phyloP scores from a whole-genome alignment of 2,113 vertebrate genomes.

The Dinomys branickii region DNA sequence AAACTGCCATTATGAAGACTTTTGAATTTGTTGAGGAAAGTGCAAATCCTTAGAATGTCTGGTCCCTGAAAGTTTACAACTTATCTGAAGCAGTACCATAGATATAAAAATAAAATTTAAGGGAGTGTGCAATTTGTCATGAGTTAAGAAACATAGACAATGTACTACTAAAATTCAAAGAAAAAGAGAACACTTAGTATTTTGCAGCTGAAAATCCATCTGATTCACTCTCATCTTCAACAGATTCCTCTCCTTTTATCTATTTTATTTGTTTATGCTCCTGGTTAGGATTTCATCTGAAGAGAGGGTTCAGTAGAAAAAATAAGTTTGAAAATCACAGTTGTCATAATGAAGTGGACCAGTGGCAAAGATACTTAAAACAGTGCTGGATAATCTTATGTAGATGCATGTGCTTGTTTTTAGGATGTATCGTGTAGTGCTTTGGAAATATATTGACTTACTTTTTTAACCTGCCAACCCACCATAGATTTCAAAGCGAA shows the following conservation, averaged over 20 bases:
- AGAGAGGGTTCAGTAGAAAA: conserved; percentile 36
- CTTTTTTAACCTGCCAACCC: conserved; percentile 20
- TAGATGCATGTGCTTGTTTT: conserved; percentile 36
- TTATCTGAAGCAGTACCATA: neutral
- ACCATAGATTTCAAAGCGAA: conserved; percentile 37
- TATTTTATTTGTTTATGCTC: conserved; percentile 72
- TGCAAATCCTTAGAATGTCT: neutral
- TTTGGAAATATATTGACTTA: conserved; percentile 44
- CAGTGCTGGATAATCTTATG: neutral
- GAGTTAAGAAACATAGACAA: neutral
- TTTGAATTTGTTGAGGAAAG: neutral
- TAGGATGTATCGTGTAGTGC: neutral
- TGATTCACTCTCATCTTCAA: conserved; percentile 66
- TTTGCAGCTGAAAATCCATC: conserved; percentile 27
- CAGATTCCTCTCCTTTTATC: conserved; percentile 58
- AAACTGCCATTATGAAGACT: neutral
- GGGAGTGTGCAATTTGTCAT: conserved; percentile 1
- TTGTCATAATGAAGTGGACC: conserved; percentile 11
- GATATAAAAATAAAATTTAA: conserved; percentile 40
- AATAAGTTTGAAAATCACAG: conserved; percentile 48
- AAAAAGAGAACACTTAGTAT: conserved; percentile 9
- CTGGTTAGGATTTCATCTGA: conserved; percentile 66
- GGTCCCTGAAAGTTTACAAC: neutral
- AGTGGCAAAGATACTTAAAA: conserved; percentile 16
- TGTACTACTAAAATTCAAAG: conserved; percentile 50